Percentiles rank a stretch among this genome's conserved stretches.
These are phyloP conservation scores for Dipodomys merriami DNA, from an alignment of 2,113 vertebrate species.

Conservation along the genomic window DNA sequence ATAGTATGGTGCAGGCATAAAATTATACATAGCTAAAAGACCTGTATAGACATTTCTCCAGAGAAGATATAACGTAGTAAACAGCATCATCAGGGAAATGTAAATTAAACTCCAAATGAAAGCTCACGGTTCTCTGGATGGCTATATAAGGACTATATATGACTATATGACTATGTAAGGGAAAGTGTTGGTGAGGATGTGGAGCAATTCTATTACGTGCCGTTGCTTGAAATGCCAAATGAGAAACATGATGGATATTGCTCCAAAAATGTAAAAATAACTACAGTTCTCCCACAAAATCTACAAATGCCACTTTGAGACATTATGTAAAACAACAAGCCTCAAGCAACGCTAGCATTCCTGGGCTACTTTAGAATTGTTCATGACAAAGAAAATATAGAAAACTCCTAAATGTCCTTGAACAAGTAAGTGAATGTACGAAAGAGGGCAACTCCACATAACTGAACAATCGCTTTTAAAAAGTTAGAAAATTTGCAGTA, in stretches of 20 bases:
- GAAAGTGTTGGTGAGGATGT: background rate
- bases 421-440: background rate
- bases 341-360: background rate
- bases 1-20: background rate
- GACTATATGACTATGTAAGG: background rate
- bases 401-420: background rate
- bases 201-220: background rate
- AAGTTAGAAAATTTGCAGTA: background rate
- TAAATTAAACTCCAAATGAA: background rate
- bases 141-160: background rate
- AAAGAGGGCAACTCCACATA: background rate
- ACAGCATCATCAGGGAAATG: background rate
- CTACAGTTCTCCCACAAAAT: background rate
- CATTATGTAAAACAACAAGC: background rate
- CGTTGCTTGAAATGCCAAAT: background rate
- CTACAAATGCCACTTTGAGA: background rate
- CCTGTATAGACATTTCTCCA: background rate
- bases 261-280: background rate
- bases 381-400: background rate
- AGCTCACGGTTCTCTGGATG: background rate
- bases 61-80: background rate
- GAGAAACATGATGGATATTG: background rate
- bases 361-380: background rate
- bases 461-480: background rate
- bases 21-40: background rate